phyloP scores from a whole-genome alignment of 1,140 invertebrate species.

The Hylaeus volcanicus region DNA sequence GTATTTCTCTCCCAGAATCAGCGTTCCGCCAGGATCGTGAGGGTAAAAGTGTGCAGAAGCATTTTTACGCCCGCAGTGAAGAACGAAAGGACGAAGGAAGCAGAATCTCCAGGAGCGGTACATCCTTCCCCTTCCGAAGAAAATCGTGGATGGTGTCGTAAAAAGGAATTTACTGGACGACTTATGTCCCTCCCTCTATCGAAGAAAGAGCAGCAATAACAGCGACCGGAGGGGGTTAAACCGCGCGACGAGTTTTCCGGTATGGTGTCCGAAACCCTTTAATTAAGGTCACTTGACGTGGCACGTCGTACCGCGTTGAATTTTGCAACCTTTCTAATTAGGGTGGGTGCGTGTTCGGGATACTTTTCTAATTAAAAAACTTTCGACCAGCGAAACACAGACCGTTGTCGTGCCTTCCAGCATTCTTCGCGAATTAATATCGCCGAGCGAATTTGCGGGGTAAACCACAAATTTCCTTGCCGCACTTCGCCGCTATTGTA shows the following conservation, averaged over 20 bases:
- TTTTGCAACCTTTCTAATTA: constrained; percentile 64
- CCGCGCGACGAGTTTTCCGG: constrained; percentile 27
- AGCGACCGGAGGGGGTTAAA: constrained; percentile 12
- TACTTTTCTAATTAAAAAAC: constrained; percentile 67
- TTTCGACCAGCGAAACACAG: constrained; percentile 51
- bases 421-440: constrained; percentile 22
- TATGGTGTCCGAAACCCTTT: constrained; percentile 41
- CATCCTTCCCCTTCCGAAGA: constrained; percentile 41
- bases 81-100: constrained; percentile 23
- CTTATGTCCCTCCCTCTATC: constrained; percentile 37
- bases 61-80: constrained; percentile 12
- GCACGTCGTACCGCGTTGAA: constrained; percentile 43
- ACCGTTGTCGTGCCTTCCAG: background rate
- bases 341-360: constrained; percentile 38
- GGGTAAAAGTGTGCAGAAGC: background rate
- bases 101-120: constrained; percentile 44
- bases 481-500: too few relatives aligned
- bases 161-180: constrained; percentile 62
- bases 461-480: background rate
- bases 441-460: background rate
- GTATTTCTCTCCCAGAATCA: constrained; percentile 7
- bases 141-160: constrained; percentile 58
- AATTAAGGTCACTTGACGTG: constrained; percentile 58
- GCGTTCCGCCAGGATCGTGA: background rate
- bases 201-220: constrained; percentile 49